Evolutionary conservation across 2,113 vertebrate genomes (phyloP), one percentile per base, ranked within the genome.

Genomic region (Lophotis ruficrista): DNA sequence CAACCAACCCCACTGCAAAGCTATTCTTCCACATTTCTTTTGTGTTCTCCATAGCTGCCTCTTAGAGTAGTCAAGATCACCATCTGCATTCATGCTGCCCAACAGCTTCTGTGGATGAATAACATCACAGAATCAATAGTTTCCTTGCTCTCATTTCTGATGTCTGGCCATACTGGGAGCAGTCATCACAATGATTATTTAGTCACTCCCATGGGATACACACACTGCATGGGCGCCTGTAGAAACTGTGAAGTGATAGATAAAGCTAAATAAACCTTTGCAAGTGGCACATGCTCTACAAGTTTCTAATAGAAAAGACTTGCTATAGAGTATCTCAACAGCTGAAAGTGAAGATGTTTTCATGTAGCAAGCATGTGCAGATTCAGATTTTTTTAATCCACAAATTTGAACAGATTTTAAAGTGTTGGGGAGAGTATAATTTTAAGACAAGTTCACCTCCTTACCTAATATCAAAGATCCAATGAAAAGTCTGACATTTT

Each of bases 401-500:
- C 3, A 33, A 57, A 14, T 48, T 13, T 35, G 27, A 93, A 61
- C 4, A 48, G 18, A 54, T 7, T 50, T 71, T 53, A 24, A 80
- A 62, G 25, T 33, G 33, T 14, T 22, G 13, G 12, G 6, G 17
- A 61, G 1, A 0, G 0, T 9, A 24, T 17, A 13, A 9, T 64
- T 28, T 37, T 35, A 54, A 54, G 14, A 37, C 15, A 62, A 72
- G 19, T 81, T 77, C n/a, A 50, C 14, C 9, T 69, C 11, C 11
- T 77, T 69, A 72, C 5, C 8, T 9, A 58, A 14, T 13, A 8
- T 72, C n/a, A 77, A 77, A 72, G 30, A 64, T 12, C 2, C 28
- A 77, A 8, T 16, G 24, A 31, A 17, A 62, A 45, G 22, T 9
- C 31, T 20, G 12, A 23, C 14, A 68, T 58, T 70, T 53, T 66